These are phyloP conservation scores for Poeciliopsis infans DNA, from an alignment of 2,797 vertebrate genomes.

Conservation along the genomic window DNA sequence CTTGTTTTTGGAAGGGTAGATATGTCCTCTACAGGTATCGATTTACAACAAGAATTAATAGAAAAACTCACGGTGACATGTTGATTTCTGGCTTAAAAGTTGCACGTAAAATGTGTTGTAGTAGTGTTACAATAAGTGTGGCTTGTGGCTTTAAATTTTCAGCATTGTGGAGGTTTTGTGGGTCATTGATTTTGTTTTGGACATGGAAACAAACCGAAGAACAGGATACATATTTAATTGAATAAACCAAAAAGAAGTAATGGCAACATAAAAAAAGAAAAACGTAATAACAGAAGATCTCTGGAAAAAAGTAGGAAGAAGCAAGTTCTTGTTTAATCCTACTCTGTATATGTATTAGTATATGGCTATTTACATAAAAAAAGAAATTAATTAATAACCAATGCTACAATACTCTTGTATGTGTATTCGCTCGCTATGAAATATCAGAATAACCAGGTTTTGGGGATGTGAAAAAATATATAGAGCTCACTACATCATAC, in stretches of 20 bases:
- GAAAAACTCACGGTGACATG: not conserved
- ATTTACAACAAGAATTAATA: not conserved
- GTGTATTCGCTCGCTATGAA: conserved; percentile 69
- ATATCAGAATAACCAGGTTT: conserved; percentile 45
- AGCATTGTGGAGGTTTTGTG: conserved; percentile 53
- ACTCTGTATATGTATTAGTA: no score
- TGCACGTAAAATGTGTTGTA: not conserved
- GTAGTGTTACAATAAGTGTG: conserved; percentile 60
- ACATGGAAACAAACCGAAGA: no score
- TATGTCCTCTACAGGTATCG: not conserved
- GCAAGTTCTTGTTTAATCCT: no score
- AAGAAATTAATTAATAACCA: no score
- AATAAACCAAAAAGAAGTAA: no score
- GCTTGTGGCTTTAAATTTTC: conserved; percentile 57
- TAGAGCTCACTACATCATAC: conserved; percentile 41
- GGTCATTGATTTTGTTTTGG: conserved; percentile 53
- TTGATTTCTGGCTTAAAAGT: not conserved
- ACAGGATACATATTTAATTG: no score
- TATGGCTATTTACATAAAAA: no score
- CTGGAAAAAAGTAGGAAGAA: no score
- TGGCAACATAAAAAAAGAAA: no score
- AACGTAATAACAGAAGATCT: no score
- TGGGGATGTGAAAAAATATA: not conserved
- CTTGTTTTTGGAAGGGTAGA: not conserved
- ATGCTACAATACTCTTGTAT: not conserved